Conservation (phyloP, 2,888 invertebrate genomes). For the Arctia plantaginis region DNA sequence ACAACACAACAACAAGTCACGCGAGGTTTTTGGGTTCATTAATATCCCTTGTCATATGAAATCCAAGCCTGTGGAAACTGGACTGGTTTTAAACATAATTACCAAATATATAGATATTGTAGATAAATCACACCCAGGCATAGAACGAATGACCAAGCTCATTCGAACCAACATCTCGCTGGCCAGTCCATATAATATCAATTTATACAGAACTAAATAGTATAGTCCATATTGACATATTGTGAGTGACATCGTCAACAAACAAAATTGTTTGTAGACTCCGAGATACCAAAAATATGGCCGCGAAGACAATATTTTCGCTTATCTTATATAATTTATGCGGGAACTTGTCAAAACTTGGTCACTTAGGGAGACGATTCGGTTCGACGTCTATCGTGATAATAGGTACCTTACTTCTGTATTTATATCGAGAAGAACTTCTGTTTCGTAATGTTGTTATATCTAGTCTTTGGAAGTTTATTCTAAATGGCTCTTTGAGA, state of each 20-base stretch:
- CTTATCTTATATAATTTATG: slow-evolving; percentile 84
- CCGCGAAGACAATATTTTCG: slow-evolving; percentile 83
- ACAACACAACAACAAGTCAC: too few relatives aligned
- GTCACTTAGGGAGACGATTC: slow-evolving; percentile 77
- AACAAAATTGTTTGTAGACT: slow-evolving; percentile 72
- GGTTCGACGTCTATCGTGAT: slow-evolving; percentile 77
- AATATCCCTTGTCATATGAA: too few relatives aligned
- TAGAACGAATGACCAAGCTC: not conserved
- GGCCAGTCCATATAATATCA: not conserved
- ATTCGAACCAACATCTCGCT: not conserved
- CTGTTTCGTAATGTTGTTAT: slow-evolving; percentile 22
- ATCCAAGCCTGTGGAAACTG: too few relatives aligned
- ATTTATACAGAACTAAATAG: not conserved
- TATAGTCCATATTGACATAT: slow-evolving; percentile 53
- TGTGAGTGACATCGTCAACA: slow-evolving; percentile 61
- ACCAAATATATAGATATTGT: not conserved
- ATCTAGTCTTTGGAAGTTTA: slow-evolving; percentile 21
- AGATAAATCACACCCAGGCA: not conserved
- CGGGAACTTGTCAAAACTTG: slow-evolving; percentile 79
- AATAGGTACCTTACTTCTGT: slow-evolving; percentile 45
- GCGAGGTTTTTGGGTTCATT: too few relatives aligned
- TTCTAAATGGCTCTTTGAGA: slow-evolving; percentile 16
- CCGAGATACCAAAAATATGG: slow-evolving; percentile 80
- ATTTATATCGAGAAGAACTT: slow-evolving; percentile 16
- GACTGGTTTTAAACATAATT: too few relatives aligned